Evolutionary conservation across 2,797 vertebrate species (phyloP).

Genomic region (Prionace glauca): DNA sequence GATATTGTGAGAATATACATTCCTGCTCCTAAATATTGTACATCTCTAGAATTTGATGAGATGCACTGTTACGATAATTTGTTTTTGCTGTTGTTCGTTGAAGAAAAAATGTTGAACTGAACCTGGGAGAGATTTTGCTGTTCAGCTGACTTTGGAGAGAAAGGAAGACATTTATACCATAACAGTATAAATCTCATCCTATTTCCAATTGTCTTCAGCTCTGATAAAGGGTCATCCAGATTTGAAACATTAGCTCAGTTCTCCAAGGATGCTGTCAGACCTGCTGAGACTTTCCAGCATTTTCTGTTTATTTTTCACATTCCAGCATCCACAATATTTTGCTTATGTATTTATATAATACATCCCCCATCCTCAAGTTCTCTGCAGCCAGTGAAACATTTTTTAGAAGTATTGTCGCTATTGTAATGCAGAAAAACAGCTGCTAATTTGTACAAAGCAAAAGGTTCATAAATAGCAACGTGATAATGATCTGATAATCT

Average conservation of each 20-base stretch:
- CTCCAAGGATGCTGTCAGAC: too few species aligned
- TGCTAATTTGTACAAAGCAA: neutral
- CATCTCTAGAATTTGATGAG: neutral
- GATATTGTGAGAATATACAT: neutral
- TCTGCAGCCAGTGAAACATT: neutral
- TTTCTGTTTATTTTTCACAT: too few species aligned
- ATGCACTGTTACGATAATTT: neutral
- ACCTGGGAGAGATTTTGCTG: neutral
- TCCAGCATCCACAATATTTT: too few species aligned
- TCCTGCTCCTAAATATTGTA: neutral
- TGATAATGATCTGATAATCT: neutral
- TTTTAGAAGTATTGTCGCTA: neutral
- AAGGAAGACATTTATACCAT: neutral
- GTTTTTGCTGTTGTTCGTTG: neutral
- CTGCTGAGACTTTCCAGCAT: too few species aligned
- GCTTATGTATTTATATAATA: neutral
- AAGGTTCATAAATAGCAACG: neutral
- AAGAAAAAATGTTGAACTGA: neutral
- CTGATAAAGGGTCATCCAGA: too few species aligned
- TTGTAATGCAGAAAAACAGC: neutral
- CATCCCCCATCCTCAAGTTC: neutral
- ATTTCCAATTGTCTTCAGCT: too few species aligned
- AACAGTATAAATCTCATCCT: too few species aligned
- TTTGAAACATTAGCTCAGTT: too few species aligned
- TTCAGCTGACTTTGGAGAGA: neutral